Percentiles rank a stretch among this genome's conserved stretches.
Conservation (phyloP, 2,888 invertebrate species). For the Caenorhabditis virilis region DNA sequence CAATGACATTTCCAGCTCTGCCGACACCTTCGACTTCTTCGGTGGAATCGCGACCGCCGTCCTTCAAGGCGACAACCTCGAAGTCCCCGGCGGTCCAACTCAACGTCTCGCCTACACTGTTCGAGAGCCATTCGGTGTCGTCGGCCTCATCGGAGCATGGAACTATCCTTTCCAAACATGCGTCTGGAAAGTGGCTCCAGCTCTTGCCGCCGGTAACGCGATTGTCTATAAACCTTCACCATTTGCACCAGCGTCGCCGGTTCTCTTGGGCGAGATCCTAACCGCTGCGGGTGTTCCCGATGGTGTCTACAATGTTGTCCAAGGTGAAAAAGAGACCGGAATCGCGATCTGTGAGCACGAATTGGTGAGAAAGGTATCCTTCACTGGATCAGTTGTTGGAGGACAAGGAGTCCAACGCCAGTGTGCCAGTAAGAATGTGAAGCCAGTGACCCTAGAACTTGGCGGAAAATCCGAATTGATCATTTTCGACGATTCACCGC, state of each 20-base stretch:
- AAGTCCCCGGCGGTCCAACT: conserved; percentile 51
- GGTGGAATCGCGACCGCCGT: conserved; percentile 68
- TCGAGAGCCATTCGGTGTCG: conserved; percentile 64
- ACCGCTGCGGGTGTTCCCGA: conserved; percentile 72
- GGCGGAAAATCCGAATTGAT: conserved; percentile 74
- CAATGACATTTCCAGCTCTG: conserved; percentile 72
- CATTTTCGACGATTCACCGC: conserved; percentile 72
- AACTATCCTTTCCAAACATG: conserved; percentile 66
- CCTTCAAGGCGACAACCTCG: conserved; percentile 51
- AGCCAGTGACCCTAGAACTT: conserved; percentile 72
- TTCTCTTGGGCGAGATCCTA: conserved; percentile 73
- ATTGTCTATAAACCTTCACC: conserved; percentile 74
- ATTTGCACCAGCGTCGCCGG: conserved; percentile 73
- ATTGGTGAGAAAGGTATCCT: conserved; percentile 72
- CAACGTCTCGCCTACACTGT: conserved; percentile 63
- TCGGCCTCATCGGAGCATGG: conserved; percentile 67
- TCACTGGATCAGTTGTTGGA: conserved; percentile 72
- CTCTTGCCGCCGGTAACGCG: conserved; percentile 73
- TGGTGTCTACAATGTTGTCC: conserved; percentile 73
- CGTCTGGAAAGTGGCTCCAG: conserved; percentile 69
- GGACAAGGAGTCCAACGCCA: conserved; percentile 68
- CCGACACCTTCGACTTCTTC: conserved; percentile 73
- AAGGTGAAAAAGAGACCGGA: conserved; percentile 72
- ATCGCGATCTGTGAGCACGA: conserved; percentile 70
- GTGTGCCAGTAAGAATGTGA: conserved; percentile 25